Base-by-base conservation (phyloP, 2,113 vertebrate genomes). In the Tapirus terrestris region DNA sequence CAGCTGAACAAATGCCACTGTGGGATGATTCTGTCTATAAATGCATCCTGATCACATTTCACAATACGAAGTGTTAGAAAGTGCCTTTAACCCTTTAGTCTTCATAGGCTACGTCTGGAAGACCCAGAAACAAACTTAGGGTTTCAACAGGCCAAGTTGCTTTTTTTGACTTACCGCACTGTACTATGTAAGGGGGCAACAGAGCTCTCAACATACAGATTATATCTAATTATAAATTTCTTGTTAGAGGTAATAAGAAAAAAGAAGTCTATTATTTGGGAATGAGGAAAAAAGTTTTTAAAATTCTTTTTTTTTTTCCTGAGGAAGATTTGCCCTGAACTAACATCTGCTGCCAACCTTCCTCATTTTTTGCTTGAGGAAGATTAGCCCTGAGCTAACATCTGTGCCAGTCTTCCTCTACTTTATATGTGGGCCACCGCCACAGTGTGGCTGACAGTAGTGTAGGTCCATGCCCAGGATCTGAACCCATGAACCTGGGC, bases 201-300 rank as follows among this genome's bases (percentile, higher is more conserved):
- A 53, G 73, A 36, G 25, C 36, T 76, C 6, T 77, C 79, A 94
- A 39, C 0, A 5, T 87, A 81, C 20, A 89, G 31, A 86, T 72
- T 81, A 53, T 39, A 25, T 91, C n/a, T 85, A 70, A n/a, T 89
- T 95, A 61, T 56, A 79, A 9, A 53, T 91, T 93, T 14, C 83
- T 73, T 87, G 10, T 45, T 96, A 85, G 61, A 51, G 14, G 18
- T 58, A 79, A 13, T 90, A 56, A 94, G n/a, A 77, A 89, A 82
- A 51, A 53, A 48, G 48, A 48, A 18, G 13, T 48, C 48, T 88
- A 2, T 94, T 73, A 45, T 83, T 88, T 72, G 53, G 51, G 43
- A 77, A 70, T 92, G 45, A 58, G 90, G 63, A 77, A 21, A 43
- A 58, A 65, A 31, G 2, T 89, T 79, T 36, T 29, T 45, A 60